phyloP scores from a whole-genome alignment of 2,113 vertebrate genomes.

The Petaurus breviceps region DNA sequence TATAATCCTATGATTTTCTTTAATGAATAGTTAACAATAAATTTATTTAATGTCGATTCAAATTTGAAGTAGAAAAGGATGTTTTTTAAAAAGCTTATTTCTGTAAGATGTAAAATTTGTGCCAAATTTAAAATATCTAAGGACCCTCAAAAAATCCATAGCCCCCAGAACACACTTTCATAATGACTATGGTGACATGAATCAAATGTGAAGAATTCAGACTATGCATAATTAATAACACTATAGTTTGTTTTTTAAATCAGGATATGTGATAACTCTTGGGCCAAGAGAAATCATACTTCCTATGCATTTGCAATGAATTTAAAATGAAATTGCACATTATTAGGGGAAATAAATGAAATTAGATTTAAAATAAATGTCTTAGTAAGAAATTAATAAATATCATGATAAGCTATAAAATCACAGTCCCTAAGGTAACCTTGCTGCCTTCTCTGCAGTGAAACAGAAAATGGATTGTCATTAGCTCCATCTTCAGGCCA shows the following conservation, averaged over 20 bases:
- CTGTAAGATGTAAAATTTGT: neutral
- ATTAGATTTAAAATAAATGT: neutral
- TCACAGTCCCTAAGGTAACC: neutral
- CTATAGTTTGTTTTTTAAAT: neutral
- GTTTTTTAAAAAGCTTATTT: neutral
- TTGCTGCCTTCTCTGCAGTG: neutral
- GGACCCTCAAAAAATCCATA: neutral
- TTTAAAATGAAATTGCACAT: neutral
- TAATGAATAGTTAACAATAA: neutral
- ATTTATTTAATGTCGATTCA: neutral
- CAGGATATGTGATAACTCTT: neutral
- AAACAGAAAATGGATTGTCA: neutral
- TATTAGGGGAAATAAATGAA: neutral
- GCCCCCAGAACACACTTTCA: neutral
- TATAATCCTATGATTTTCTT: neutral
- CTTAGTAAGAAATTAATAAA: neutral
- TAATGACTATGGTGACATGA: neutral
- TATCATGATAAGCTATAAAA: neutral
- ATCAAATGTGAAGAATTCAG: neutral
- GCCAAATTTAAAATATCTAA: neutral
- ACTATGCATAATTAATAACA: neutral
- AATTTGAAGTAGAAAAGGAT: neutral
- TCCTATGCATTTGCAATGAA: neutral
- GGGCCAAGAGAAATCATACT: neutral
- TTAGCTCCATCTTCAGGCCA: conserved; percentile 9